phyloP scores from a whole-genome alignment of 2,888 invertebrate species.

The Antheraea assamensis region DNA sequence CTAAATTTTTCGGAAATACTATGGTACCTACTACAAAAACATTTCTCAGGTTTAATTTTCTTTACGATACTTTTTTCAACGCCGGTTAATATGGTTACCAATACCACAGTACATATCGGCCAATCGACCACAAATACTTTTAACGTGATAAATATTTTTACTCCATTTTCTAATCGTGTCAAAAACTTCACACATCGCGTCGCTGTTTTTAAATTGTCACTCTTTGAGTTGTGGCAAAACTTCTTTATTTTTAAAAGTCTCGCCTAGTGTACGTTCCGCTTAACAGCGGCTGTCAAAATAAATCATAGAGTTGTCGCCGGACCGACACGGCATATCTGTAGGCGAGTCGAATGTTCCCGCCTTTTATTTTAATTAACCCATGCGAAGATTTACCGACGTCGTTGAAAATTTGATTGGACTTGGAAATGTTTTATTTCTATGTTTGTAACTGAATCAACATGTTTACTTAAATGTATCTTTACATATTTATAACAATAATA shows the following conservation, averaged over 20 bases:
- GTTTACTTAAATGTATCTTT: not conserved
- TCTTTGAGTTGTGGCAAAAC: not conserved
- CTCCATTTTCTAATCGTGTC: too few relatives aligned
- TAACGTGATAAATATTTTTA: too few relatives aligned
- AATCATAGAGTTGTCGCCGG: constrained; percentile 44
- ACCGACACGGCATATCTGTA: constrained; percentile 39
- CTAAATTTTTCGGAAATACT: not conserved
- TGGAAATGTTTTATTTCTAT: constrained; percentile 17
- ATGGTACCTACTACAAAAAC: too few relatives aligned
- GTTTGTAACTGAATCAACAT: constrained; percentile 1
- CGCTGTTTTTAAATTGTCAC: not conserved
- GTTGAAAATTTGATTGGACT: constrained; percentile 24
- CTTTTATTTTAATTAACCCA: constrained; percentile 44
- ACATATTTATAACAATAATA: too few relatives aligned
- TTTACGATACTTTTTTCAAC: too few relatives aligned
- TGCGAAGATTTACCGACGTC: constrained; percentile 36
- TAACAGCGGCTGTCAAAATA: constrained; percentile 33
- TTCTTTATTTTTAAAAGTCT: not conserved
- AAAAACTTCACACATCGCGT: not conserved
- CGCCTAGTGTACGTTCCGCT: constrained; percentile 6
- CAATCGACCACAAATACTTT: too few relatives aligned
- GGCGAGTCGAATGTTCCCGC: constrained; percentile 28
- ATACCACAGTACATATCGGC: too few relatives aligned
- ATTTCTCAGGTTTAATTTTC: too few relatives aligned
- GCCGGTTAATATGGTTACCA: too few relatives aligned